Percentiles rank a stretch among this genome's conserved stretches.
Conservation (phyloP, 2,113 vertebrate species). For the Chionodraco myersi region DNA sequence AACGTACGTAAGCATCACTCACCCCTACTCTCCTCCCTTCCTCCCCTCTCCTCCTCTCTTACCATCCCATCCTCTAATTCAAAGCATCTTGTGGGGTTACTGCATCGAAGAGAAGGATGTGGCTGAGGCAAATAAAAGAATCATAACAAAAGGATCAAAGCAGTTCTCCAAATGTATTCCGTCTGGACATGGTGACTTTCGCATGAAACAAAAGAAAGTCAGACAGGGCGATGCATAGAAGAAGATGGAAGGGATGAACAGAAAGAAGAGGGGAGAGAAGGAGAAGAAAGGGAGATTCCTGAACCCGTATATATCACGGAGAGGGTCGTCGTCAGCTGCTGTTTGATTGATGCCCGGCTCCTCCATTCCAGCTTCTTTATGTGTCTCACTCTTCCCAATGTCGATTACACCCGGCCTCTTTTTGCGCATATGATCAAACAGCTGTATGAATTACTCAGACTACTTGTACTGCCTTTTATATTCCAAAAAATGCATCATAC, state of each 20-base stretch:
- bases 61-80: conserved; percentile 83
- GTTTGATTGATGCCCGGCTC: conserved; percentile 76
- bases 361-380: conserved; percentile 38
- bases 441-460: conserved; percentile 55
- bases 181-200: conserved; percentile 86
- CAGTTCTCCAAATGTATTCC: conserved; percentile 87
- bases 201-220: conserved; percentile 72
- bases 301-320: conserved; percentile 70
- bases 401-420: conserved; percentile 52
- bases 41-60: conserved; percentile 34
- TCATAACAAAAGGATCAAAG: conserved; percentile 91
- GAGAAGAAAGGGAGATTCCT: conserved; percentile 50
- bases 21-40: conserved; percentile 10
- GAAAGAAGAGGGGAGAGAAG: conserved; percentile 18
- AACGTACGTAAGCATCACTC: conserved; percentile 44
- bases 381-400: conserved; percentile 47
- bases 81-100: conserved; percentile 89
- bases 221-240: conserved; percentile 46
- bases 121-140: conserved; percentile 90
- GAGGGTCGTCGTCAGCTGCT: conserved; percentile 63
- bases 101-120: conserved; percentile 88
- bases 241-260: conserved; percentile 62
- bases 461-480: conserved; percentile 49
- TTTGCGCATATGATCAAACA: conserved; percentile 44
- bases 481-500: conserved; percentile 4